Percentiles rank a stretch among this genome's conserved stretches.
These are phyloP conservation scores for Sylvicapra grimmia DNA, from an alignment of 2,113 vertebrate species.

Conservation along the genomic window DNA sequence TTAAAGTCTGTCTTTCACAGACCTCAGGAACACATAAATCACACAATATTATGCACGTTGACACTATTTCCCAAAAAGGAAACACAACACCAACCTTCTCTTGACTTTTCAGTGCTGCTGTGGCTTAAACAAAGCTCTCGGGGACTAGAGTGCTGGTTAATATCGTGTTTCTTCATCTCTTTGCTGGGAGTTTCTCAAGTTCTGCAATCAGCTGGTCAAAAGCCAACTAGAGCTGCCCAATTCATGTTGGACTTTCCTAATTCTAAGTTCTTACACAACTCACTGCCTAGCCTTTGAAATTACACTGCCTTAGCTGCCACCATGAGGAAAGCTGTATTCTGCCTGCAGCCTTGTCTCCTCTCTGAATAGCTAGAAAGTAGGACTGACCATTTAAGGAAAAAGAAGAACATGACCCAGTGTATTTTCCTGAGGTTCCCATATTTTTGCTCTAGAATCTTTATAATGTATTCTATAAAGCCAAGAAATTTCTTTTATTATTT, in stretches of 20 bases:
- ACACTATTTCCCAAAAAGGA: constrained; percentile 74
- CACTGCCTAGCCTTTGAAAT: constrained; percentile 56
- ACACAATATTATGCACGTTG: constrained; percentile 43
- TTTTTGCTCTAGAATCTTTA: constrained; percentile 58
- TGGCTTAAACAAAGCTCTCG: constrained; percentile 29
- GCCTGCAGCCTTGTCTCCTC: not conserved
- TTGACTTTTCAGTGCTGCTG: constrained; percentile 22
- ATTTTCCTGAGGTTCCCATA: constrained; percentile 61
- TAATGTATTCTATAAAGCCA: constrained; percentile 42
- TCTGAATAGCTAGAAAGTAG: constrained; percentile 52
- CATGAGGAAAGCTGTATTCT: constrained; percentile 38
- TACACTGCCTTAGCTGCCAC: not conserved
- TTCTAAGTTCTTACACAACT: constrained; percentile 35
- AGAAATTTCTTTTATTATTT: constrained; percentile 28
- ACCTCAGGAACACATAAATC: constrained; percentile 67
- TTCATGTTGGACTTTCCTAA: constrained; percentile 21
- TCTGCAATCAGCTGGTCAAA: constrained; percentile 20
- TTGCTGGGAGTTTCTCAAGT: not conserved
- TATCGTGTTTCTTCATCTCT: not conserved
- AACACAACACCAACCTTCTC: constrained; percentile 53
- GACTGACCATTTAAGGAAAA: constrained; percentile 75
- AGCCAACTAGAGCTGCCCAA: not conserved
- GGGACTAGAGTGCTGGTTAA: not conserved
- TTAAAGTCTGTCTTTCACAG: constrained; percentile 32
- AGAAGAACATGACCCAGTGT: constrained; percentile 52